Conservation (phyloP, 2,113 vertebrate species). For the Laticauda colubrina region DNA sequence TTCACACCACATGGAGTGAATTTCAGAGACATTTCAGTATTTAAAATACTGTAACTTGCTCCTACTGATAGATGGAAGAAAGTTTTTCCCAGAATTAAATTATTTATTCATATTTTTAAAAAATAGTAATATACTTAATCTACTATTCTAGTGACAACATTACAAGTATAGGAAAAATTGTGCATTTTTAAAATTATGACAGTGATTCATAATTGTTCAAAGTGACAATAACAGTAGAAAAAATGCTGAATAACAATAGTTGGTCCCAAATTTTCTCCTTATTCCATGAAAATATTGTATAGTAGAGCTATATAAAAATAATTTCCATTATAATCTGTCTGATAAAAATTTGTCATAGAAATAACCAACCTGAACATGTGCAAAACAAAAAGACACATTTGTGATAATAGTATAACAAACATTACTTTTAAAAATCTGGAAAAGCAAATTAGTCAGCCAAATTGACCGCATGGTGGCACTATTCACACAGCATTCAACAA, state of each 20-base stretch:
- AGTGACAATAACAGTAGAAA: conserved; percentile 42
- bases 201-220: conserved; percentile 48
- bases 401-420: conserved; percentile 71
- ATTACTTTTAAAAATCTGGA: conserved; percentile 60
- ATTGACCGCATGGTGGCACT: conserved; percentile 93
- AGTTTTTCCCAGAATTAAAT: conserved; percentile 12
- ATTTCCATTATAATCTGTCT: background rate
- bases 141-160: conserved; percentile 47
- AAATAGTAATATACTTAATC: conserved; percentile 30
- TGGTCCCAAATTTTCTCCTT: conserved; percentile 38
- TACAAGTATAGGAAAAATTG: conserved; percentile 57
- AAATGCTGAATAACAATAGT: conserved; percentile 39
- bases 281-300: conserved; percentile 23
- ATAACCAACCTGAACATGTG: conserved; percentile 47
- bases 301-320: conserved; percentile 39
- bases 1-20: conserved; percentile 46
- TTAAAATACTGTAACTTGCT: conserved; percentile 39
- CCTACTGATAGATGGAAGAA: conserved; percentile 9
- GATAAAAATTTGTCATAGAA: conserved; percentile 11
- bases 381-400: conserved; percentile 63
- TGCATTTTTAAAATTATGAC: conserved; percentile 39
- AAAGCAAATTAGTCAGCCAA: conserved; percentile 46
- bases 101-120: conserved; percentile 29
- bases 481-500: conserved; percentile 85
- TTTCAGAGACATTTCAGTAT: conserved; percentile 53